Percentiles rank a stretch among this genome's conserved stretches.
phyloP scores from a whole-genome alignment of 2,797 vertebrate genomes.

The Anguilla pacifica region DNA sequence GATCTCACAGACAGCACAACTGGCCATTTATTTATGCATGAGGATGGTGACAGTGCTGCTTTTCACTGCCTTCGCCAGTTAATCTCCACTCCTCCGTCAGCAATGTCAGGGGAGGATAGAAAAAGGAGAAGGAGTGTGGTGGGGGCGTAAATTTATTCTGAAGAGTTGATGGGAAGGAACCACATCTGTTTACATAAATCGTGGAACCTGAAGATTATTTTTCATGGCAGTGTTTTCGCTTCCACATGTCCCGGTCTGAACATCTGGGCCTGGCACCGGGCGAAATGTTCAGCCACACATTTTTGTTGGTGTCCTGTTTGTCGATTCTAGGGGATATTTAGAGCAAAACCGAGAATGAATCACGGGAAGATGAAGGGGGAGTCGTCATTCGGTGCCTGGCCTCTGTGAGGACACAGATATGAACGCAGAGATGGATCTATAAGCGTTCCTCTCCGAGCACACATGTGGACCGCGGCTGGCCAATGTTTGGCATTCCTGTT shows the following conservation, averaged over 20 bases:
- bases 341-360: conserved; percentile 84
- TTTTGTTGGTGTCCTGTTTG: conserved; percentile 82
- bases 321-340: conserved; percentile 87
- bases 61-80: neutral
- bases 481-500: conserved; percentile 88
- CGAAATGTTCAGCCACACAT: conserved; percentile 92
- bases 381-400: conserved; percentile 80
- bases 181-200: conserved; percentile 87
- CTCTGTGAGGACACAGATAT: conserved; percentile 51
- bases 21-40: neutral
- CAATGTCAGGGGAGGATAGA: neutral
- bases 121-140: neutral
- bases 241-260: conserved; percentile 87
- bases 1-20: neutral
- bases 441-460: conserved; percentile 84
- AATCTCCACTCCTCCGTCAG: neutral
- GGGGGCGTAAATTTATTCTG: conserved; percentile 65
- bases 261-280: conserved; percentile 92
- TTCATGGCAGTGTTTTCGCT: conserved; percentile 86
- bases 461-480: conserved; percentile 78
- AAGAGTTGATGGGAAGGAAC: conserved; percentile 73
- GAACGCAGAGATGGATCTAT: conserved; percentile 87
- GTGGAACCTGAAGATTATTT: conserved; percentile 81
- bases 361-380: conserved; percentile 80
- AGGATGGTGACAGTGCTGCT: neutral